A percentile compares a stretch with the other conserved stretches of the same genome.
These are phyloP conservation scores for Sinohyriopsis cumingii DNA, from an alignment of 2,888 invertebrate species.

Conservation along the genomic window DNA sequence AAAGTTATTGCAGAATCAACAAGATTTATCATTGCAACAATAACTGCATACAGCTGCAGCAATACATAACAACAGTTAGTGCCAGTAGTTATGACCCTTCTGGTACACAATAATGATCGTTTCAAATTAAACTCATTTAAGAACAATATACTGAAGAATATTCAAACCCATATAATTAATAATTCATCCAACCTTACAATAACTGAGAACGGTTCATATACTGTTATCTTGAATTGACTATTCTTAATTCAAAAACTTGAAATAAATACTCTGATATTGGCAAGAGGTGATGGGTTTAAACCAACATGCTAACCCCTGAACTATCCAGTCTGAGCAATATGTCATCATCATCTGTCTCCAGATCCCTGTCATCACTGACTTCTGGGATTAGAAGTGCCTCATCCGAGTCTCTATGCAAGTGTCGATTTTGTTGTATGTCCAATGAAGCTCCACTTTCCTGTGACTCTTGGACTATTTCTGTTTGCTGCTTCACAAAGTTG, in stretches of 20 bases:
- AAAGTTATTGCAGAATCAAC: too few relatives aligned
- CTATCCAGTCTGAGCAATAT: conserved; percentile 49
- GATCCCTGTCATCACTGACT: conserved; percentile 30
- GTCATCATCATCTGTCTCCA: conserved; percentile 55
- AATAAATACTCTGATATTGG: conserved; percentile 6
- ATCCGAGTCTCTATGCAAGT: conserved; percentile 20
- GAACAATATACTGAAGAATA: too few relatives aligned
- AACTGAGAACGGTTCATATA: too few relatives aligned
- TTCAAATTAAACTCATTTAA: too few relatives aligned
- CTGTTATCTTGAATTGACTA: too few relatives aligned
- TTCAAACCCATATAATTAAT: too few relatives aligned
- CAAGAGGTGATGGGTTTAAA: background rate
- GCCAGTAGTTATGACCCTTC: too few relatives aligned
- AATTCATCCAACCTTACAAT: too few relatives aligned
- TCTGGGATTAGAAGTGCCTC: conserved; percentile 40
- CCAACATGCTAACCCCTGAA: conserved; percentile 35
- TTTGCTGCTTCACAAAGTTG: conserved; percentile 70
- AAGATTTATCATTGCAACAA: too few relatives aligned
- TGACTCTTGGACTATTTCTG: conserved; percentile 62
- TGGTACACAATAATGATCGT: too few relatives aligned
- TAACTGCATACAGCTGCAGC: too few relatives aligned
- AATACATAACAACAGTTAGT: too few relatives aligned
- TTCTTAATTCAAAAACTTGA: background rate
- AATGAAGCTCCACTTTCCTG: conserved; percentile 12
- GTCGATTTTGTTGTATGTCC: conserved; percentile 5